A percentile compares a stretch with the other conserved stretches of the same genome.
These are phyloP conservation scores for Pangasianodon gigas DNA, from an alignment of 2,113 vertebrate species.

Conservation along the genomic window DNA sequence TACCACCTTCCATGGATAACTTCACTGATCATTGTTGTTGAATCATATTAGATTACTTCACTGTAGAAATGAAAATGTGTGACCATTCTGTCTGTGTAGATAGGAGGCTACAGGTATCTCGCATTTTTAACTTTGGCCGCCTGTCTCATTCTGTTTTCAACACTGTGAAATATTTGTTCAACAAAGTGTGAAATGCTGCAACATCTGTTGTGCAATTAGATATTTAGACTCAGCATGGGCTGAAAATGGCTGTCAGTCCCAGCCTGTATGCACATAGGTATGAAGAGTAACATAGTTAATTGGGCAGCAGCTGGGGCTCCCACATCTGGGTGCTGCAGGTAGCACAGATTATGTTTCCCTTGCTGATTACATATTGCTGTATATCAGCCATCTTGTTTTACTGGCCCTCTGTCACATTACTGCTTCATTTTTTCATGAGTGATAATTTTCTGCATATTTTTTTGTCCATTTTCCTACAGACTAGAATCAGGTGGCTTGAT, in stretches of 20 bases:
- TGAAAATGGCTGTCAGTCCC: slow-evolving; percentile 52
- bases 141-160: slow-evolving; percentile 36
- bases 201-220: slow-evolving; percentile 59
- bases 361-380: slow-evolving; percentile 30
- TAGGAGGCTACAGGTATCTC: slow-evolving; percentile 46
- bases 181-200: slow-evolving; percentile 57
- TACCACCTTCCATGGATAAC: background rate
- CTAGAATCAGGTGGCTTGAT: background rate
- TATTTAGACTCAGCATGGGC: slow-evolving; percentile 53
- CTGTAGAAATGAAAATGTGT: slow-evolving; percentile 18
- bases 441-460: background rate
- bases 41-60: background rate
- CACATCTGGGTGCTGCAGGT: slow-evolving; percentile 47
- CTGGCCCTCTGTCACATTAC: background rate
- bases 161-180: slow-evolving; percentile 56
- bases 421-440: no score
- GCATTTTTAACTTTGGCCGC: slow-evolving; percentile 10
- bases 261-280: slow-evolving; percentile 43
- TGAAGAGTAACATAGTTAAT: slow-evolving; percentile 53
- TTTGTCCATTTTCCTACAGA: background rate
- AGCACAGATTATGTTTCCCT: slow-evolving; percentile 41
- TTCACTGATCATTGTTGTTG: background rate
- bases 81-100: slow-evolving; percentile 33
- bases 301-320: slow-evolving; percentile 46
- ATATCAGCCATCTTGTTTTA: background rate